A percentile compares a stretch with the other conserved stretches of the same genome.
phyloP scores from a whole-genome alignment of 2,888 invertebrate species.

The Gymnoscelis rufifasciata region DNA sequence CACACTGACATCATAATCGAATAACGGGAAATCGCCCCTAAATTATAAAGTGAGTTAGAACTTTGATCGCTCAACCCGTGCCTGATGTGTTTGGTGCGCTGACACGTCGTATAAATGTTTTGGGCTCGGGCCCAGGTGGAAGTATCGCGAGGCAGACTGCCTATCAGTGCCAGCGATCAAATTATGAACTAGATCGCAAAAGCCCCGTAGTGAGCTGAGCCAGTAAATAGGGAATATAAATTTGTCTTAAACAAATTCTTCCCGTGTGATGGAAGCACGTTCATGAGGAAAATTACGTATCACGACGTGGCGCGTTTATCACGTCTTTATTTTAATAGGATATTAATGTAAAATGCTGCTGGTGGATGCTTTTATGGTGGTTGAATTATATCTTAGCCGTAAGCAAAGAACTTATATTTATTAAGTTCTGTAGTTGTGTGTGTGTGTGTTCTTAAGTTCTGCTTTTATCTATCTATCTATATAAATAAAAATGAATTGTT shows the following conservation, averaged over 20 bases:
- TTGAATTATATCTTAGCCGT: no score
- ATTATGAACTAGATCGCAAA: slow-evolving; percentile 48
- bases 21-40: slow-evolving; percentile 16
- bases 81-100: slow-evolving; percentile 24
- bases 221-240: slow-evolving; percentile 59
- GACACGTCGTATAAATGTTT: slow-evolving; percentile 26
- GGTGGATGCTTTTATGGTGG: not conserved
- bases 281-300: slow-evolving; percentile 46
- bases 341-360: slow-evolving; percentile 28
- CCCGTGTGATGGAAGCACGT: slow-evolving; percentile 45
- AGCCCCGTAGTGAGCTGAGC: slow-evolving; percentile 44
- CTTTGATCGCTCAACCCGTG: slow-evolving; percentile 29
- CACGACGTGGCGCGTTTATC: slow-evolving; percentile 28
- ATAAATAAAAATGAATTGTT: no score
- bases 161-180: slow-evolving; percentile 37
- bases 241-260: slow-evolving; percentile 56
- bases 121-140: slow-evolving; percentile 29
- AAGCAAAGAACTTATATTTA: no score
- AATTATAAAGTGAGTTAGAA: slow-evolving; percentile 26
- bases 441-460: no score
- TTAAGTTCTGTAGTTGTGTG: no score
- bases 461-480: no score
- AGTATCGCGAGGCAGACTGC: slow-evolving; percentile 29
- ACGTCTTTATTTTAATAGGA: slow-evolving; percentile 34
- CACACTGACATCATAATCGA: slow-evolving; percentile 14